Evolutionary conservation across 2,797 vertebrate species (phyloP).

Genomic region (Coregonus suidteri): DNA sequence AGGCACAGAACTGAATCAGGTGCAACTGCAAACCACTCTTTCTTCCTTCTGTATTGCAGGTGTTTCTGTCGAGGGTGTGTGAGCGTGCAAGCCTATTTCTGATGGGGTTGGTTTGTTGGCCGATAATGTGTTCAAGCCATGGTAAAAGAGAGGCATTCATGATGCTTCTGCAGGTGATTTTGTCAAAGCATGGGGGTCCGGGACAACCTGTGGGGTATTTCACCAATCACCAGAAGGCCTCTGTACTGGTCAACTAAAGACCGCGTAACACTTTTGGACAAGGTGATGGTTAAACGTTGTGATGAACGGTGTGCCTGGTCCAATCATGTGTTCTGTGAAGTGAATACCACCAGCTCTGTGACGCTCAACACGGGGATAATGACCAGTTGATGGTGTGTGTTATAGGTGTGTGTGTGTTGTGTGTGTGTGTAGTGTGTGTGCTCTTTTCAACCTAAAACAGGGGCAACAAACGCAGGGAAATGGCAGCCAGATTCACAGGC

Average conservation of each 20-base stretch:
- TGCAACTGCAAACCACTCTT: too few relatives aligned
- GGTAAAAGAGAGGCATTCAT: slow-evolving; percentile 2
- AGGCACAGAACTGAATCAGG: too few relatives aligned
- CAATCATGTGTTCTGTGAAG: slow-evolving; percentile 33
- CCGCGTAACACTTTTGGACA: slow-evolving; percentile 26
- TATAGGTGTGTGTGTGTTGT: too few relatives aligned
- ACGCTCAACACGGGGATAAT: slow-evolving; percentile 2
- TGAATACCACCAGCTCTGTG: slow-evolving; percentile 33
- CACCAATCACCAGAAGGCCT: too few relatives aligned
- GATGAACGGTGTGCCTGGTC: slow-evolving; percentile 43
- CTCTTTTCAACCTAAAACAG: slow-evolving; percentile 64
- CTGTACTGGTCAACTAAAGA: slow-evolving; percentile 11
- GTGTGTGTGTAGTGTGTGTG: too few relatives aligned
- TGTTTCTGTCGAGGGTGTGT: neutral
- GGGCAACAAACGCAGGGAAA: slow-evolving; percentile 47
- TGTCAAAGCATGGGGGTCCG: slow-evolving; percentile 18
- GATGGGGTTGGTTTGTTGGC: slow-evolving; percentile 8
- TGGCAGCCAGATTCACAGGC: slow-evolving; percentile 27
- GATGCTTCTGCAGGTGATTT: slow-evolving; percentile 47
- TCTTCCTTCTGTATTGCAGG: neutral
- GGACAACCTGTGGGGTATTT: slow-evolving; percentile 15
- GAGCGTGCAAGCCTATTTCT: neutral
- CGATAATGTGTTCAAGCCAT: slow-evolving; percentile 38
- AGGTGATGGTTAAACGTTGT: slow-evolving; percentile 47
- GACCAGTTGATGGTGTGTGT: neutral